These are phyloP conservation scores for Lasiommata megera DNA, from an alignment of 2,888 invertebrate genomes.

Conservation along the genomic window DNA sequence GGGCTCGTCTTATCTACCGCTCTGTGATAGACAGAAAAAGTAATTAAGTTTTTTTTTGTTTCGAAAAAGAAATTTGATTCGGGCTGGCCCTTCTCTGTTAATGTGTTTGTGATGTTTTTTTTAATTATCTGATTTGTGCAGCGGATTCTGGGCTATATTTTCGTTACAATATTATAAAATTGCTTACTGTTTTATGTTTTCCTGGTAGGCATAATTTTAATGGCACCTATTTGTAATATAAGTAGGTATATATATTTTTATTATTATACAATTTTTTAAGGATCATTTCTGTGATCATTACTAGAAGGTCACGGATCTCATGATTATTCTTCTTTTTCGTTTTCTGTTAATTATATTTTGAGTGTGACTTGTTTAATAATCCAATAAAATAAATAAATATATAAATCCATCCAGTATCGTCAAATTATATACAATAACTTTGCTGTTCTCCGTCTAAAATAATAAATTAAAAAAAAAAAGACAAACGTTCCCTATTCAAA, in stretches of 20 bases:
- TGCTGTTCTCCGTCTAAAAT: neutral
- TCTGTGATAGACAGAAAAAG: constrained; percentile 67
- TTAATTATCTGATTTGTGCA: constrained; percentile 55
- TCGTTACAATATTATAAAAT: neutral
- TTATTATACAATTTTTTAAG: too few relatives aligned
- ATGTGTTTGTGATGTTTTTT: constrained; percentile 65
- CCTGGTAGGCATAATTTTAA: too few relatives aligned
- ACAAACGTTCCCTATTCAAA: constrained; percentile 7
- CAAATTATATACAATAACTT: too few relatives aligned
- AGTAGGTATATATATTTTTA: too few relatives aligned
- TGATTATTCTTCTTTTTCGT: too few relatives aligned
- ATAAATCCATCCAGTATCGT: too few relatives aligned
- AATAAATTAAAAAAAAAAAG: constrained; percentile 1
- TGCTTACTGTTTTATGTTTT: neutral
- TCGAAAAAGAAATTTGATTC: constrained; percentile 67
- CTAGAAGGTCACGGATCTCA: too few relatives aligned
- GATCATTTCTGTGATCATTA: too few relatives aligned
- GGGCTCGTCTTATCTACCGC: constrained; percentile 64
- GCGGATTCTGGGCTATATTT: neutral
- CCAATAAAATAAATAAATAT: too few relatives aligned
- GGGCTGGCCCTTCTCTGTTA: constrained; percentile 52
- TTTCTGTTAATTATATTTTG: too few relatives aligned
- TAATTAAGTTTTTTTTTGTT: constrained; percentile 74
- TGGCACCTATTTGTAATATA: too few relatives aligned
- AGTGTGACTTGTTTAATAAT: too few relatives aligned